These are phyloP conservation scores for Drosophila melanica DNA, from an alignment of 1,140 invertebrate species.

Conservation along the genomic window DNA sequence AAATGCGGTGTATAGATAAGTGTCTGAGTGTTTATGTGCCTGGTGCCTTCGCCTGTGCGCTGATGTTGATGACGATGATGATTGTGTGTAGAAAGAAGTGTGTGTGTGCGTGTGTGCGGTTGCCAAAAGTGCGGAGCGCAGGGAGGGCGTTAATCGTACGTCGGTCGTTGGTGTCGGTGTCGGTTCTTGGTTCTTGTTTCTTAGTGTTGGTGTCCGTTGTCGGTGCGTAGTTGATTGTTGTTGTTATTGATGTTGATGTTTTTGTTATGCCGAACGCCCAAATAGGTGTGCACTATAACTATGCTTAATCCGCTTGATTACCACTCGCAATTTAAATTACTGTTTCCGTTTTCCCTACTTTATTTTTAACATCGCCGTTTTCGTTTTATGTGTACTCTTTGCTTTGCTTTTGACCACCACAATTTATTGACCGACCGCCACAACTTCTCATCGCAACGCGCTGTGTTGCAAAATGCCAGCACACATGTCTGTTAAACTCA, in stretches of 20 bases:
- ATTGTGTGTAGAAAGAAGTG: slow-evolving; percentile 37
- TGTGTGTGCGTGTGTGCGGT: slow-evolving; percentile 37
- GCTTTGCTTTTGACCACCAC: slow-evolving; percentile 58
- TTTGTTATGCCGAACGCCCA: slow-evolving; percentile 37
- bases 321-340: slow-evolving; percentile 68
- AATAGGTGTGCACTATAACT: slow-evolving; percentile 46
- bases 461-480: slow-evolving; percentile 38
- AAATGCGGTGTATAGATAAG: slow-evolving; percentile 60
- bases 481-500: neutral
- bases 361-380: slow-evolving; percentile 63
- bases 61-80: slow-evolving; percentile 49
- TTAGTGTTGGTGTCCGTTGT: slow-evolving; percentile 30
- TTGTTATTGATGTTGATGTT: slow-evolving; percentile 37
- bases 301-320: slow-evolving; percentile 63
- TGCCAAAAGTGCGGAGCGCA: slow-evolving; percentile 47
- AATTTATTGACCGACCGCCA: slow-evolving; percentile 48
- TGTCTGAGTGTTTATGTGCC: slow-evolving; percentile 39
- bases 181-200: slow-evolving; percentile 35
- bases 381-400: slow-evolving; percentile 64
- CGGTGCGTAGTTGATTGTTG: slow-evolving; percentile 65
- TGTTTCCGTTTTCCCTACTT: slow-evolving; percentile 54
- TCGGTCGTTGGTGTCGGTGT: slow-evolving; percentile 50
- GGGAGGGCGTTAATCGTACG: slow-evolving; percentile 55
- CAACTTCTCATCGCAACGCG: slow-evolving; percentile 26
- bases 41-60: slow-evolving; percentile 23